phyloP scores from a whole-genome alignment of 1,140 invertebrate genomes.

The Elysia chlorotica region DNA sequence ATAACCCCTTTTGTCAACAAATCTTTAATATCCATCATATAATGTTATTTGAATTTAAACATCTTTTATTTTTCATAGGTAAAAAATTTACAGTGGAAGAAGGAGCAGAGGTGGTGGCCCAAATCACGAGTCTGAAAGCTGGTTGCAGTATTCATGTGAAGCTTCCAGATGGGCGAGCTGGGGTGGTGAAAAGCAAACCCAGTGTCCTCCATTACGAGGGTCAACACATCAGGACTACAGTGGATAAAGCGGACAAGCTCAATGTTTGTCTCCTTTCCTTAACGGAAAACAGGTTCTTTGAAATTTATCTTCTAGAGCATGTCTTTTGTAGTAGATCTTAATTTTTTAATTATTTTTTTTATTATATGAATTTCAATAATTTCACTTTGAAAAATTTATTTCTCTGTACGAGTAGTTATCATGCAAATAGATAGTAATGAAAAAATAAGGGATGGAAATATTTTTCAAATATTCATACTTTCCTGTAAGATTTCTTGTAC shows the following conservation, averaged over 20 bases:
- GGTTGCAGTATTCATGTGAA: background rate
- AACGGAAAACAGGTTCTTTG: conserved; percentile 1
- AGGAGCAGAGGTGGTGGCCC: conserved; percentile 1
- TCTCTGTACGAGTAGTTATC: too few relatives aligned
- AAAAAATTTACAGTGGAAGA: background rate
- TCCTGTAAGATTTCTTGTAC: too few relatives aligned
- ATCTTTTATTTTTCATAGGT: background rate
- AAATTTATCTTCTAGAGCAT: background rate
- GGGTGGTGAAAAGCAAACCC: background rate
- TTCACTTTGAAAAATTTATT: too few relatives aligned
- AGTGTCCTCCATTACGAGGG: conserved; percentile 8
- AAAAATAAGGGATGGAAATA: background rate
- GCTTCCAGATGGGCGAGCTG: background rate
- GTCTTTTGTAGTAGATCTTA: background rate
- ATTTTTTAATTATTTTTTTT: too few relatives aligned
- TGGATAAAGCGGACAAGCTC: background rate
- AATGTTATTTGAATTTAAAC: too few relatives aligned
- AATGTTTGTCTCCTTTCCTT: conserved; percentile 2
- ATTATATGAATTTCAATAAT: too few relatives aligned
- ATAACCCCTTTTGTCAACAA: too few relatives aligned
- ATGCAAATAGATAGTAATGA: too few relatives aligned
- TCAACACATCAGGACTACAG: conserved; percentile 1
- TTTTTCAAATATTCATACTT: too few relatives aligned
- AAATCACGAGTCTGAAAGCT: conserved; percentile 7
- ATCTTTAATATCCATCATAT: too few relatives aligned